A percentile compares a stretch with the other conserved stretches of the same genome.
Conservation (phyloP, 2,113 vertebrate species). For the Ia io region DNA sequence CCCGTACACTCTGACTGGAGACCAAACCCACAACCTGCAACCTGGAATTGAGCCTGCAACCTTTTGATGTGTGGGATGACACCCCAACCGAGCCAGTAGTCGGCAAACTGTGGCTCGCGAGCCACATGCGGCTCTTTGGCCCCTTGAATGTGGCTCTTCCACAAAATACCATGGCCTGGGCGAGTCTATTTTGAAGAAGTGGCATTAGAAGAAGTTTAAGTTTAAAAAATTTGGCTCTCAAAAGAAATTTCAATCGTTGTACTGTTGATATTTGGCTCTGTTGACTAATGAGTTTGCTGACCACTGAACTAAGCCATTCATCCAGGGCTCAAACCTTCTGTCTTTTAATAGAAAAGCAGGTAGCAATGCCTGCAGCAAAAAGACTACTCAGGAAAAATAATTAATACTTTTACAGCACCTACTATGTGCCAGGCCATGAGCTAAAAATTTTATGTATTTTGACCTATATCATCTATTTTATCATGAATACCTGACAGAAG, state of each 20-base stretch:
- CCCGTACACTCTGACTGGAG: neutral
- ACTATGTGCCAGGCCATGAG: neutral
- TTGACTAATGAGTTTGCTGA: too few relatives aligned
- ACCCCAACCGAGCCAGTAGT: neutral
- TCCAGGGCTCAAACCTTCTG: neutral
- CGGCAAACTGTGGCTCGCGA: too few relatives aligned
- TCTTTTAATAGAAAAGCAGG: neutral
- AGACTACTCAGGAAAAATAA: neutral
- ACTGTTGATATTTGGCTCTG: too few relatives aligned
- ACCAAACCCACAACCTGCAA: neutral
- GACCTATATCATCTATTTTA: neutral
- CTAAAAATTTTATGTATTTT: neutral
- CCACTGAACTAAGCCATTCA: neutral
- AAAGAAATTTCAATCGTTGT: too few relatives aligned
- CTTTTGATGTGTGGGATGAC: neutral
- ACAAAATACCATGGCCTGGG: too few relatives aligned
- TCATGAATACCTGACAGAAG: neutral
- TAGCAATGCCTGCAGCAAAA: neutral
- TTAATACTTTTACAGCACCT: neutral
- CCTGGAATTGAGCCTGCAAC: neutral
- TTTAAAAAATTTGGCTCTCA: too few relatives aligned
- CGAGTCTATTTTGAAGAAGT: too few relatives aligned
- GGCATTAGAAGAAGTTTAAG: too few relatives aligned
- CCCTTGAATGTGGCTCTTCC: too few relatives aligned
- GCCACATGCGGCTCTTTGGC: too few relatives aligned